Evolutionary conservation across 2,888 invertebrate species (phyloP).

Genomic region (Galeopsomyia nigrocyanea): DNA sequence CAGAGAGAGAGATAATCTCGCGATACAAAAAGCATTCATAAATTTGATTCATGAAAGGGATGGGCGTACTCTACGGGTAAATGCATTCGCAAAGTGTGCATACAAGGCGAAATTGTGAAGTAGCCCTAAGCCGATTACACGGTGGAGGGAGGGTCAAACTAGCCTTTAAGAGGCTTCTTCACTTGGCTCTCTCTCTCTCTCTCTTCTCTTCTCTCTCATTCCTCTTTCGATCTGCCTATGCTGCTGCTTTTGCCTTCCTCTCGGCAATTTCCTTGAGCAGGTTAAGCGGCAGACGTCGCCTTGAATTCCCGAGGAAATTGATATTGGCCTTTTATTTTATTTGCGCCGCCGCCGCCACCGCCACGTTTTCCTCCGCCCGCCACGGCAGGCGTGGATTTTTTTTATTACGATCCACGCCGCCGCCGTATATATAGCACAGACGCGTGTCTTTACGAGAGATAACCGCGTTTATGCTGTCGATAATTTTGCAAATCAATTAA

Average conservation of each 20-base stretch:
- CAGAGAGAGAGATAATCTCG: no score
- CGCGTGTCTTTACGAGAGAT: constrained; percentile 1
- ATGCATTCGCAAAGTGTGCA: constrained; percentile 43
- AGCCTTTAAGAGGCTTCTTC: constrained; percentile 61
- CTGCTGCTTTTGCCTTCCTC: constrained; percentile 7
- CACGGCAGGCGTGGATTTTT: constrained; percentile 20
- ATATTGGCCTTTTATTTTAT: constrained; percentile 41
- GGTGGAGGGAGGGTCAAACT: constrained; percentile 55
- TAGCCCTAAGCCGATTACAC: constrained; percentile 65
- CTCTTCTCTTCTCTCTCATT: constrained; percentile 25
- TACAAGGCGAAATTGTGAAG: constrained; percentile 60
- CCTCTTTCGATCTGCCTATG: not conserved
- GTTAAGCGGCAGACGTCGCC: constrained; percentile 39
- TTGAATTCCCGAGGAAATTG: constrained; percentile 42
- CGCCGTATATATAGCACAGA: no score
- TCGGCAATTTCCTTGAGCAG: constrained; percentile 40
- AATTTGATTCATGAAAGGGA: no score
- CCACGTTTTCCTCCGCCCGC: constrained; percentile 31
- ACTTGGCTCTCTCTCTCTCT: constrained; percentile 44
- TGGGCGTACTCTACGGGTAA: not conserved
- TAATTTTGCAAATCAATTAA: constrained; percentile 16
- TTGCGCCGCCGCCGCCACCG: not conserved
- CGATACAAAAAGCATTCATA: no score
- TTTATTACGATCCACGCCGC: constrained; percentile 17
- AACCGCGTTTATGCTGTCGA: constrained; percentile 4